These are phyloP conservation scores for Alviniconcha marisindica DNA, from an alignment of 1,140 invertebrate species.

Conservation along the genomic window DNA sequence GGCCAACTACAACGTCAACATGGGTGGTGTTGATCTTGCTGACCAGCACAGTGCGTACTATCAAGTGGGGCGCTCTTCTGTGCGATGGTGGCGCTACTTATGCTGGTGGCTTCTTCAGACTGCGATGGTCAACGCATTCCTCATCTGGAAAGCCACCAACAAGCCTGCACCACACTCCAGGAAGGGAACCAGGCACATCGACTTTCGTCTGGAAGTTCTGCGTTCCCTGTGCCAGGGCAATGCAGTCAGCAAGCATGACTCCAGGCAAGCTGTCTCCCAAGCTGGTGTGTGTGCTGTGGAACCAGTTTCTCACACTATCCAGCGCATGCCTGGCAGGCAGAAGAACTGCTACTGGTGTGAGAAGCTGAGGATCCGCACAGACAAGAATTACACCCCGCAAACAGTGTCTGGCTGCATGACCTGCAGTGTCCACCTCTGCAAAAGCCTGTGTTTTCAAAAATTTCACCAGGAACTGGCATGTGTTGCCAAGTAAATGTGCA, in stretches of 20 bases:
- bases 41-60: slow-evolving; percentile 34
- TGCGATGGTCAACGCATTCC: slow-evolving; percentile 28
- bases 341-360: slow-evolving; percentile 21
- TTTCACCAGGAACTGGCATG: not conserved
- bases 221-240: not conserved
- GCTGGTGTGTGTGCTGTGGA: not conserved
- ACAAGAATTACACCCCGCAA: not conserved
- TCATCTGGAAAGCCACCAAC: slow-evolving; percentile 7
- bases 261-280: not conserved
- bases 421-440: slow-evolving; percentile 30
- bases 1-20: slow-evolving; percentile 20
- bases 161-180: not conserved
- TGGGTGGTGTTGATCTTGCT: slow-evolving; percentile 33
- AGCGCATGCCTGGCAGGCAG: not conserved
- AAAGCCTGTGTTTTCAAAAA: not conserved
- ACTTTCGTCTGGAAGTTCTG: not conserved
- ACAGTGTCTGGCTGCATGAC: slow-evolving; percentile 3
- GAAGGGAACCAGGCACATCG: not conserved
- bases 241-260: not conserved
- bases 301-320: not conserved
- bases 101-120: slow-evolving; percentile 33
- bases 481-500: too few species aligned
- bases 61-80: not conserved
- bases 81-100: slow-evolving; percentile 36
- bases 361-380: not conserved